Evolutionary conservation across 2,113 vertebrate species (phyloP).

Genomic region (Misgurnus mizolepis): DNA sequence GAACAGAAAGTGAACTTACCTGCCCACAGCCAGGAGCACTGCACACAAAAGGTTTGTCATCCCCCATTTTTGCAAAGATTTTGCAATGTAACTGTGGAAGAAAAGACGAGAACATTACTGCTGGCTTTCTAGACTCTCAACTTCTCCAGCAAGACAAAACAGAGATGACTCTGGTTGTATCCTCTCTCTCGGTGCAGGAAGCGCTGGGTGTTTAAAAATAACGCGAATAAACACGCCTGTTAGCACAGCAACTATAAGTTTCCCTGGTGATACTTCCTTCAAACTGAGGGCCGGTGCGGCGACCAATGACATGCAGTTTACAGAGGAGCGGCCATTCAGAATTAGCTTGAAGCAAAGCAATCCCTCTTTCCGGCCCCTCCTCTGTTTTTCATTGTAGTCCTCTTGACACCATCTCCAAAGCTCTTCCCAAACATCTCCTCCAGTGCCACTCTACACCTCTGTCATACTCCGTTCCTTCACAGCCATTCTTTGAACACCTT

Average conservation of each 20-base stretch:
- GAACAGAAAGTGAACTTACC: constrained; percentile 76
- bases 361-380: constrained; percentile 56
- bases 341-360: constrained; percentile 62
- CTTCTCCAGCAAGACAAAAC: constrained; percentile 59
- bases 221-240: constrained; percentile 66
- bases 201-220: constrained; percentile 76
- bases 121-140: constrained; percentile 26
- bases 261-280: constrained; percentile 79
- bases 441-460: constrained; percentile 47
- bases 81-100: constrained; percentile 77
- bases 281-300: constrained; percentile 63
- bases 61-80: constrained; percentile 89
- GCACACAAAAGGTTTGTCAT: constrained; percentile 98
- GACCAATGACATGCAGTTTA: constrained; percentile 68
- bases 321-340: constrained; percentile 54
- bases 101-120: constrained; percentile 76
- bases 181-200: constrained; percentile 69
- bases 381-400: constrained; percentile 49
- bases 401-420: constrained; percentile 50
- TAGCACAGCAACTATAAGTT: constrained; percentile 71
- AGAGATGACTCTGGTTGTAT: constrained; percentile 69
- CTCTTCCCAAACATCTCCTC: constrained; percentile 42
- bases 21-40: constrained; percentile 93
- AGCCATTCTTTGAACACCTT: constrained; percentile 34
- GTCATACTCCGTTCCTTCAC: constrained; percentile 11